Percentiles rank a stretch among this genome's conserved stretches.
Evolutionary conservation across 1,140 invertebrate genomes (phyloP).

Genomic region (Aphidius gifuensis): DNA sequence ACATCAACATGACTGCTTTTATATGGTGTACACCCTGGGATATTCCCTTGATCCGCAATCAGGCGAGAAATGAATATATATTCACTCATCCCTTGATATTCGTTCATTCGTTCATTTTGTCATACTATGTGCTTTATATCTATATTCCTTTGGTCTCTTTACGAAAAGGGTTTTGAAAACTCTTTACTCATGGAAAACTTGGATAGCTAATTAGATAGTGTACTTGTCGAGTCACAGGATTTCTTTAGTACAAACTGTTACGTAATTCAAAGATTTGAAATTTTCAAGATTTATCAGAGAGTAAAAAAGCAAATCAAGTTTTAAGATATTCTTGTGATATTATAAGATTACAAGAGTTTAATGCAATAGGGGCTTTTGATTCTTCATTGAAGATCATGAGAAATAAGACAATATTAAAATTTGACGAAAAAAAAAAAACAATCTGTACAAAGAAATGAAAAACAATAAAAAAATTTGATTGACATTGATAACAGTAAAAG

Average conservation of each 20-base stretch:
- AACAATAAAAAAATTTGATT: too few species aligned
- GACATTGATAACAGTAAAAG: too few species aligned
- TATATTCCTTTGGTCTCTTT: constrained; percentile 11
- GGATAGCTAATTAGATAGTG: constrained; percentile 36
- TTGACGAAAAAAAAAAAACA: too few species aligned
- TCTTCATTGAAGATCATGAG: too few species aligned
- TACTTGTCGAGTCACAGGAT: constrained; percentile 29
- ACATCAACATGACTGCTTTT: not conserved
- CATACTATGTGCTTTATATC: constrained; percentile 5
- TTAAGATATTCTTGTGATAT: not conserved
- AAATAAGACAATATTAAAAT: too few species aligned
- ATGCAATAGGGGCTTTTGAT: not conserved
- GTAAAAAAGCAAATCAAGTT: constrained; percentile 3
- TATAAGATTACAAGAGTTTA: not conserved
- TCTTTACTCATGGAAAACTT: constrained; percentile 6
- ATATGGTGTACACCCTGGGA: constrained; percentile 15
- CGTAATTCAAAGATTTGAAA: constrained; percentile 23
- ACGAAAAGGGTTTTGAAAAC: constrained; percentile 20
- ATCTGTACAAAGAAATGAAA: too few species aligned
- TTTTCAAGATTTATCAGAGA: constrained; percentile 1
- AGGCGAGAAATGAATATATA: constrained; percentile 9
- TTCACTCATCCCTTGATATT: not conserved
- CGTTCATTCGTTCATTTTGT: constrained; percentile 5
- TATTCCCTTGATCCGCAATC: constrained; percentile 23
- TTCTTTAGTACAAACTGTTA: constrained; percentile 6